A percentile compares a stretch with the other conserved stretches of the same genome.
These are phyloP conservation scores for Clinocottus analis DNA, from an alignment of 2,113 vertebrate genomes.

Conservation along the genomic window DNA sequence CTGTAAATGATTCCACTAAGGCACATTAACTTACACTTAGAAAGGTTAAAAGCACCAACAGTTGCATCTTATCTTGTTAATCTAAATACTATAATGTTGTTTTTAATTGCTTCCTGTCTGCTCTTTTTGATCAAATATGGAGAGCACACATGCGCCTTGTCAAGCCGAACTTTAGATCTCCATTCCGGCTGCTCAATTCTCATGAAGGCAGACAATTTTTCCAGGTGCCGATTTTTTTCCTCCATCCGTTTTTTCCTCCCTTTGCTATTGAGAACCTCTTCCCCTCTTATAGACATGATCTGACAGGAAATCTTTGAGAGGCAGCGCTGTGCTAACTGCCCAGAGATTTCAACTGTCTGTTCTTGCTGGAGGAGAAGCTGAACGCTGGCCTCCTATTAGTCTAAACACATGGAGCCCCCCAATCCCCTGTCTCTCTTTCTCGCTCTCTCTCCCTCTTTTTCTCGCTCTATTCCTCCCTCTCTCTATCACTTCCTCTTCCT, in stretches of 20 bases:
- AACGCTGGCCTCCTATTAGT: slow-evolving; percentile 97
- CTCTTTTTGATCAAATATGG: slow-evolving; percentile 31
- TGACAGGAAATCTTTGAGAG: slow-evolving; percentile 99
- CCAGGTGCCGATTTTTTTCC: slow-evolving; percentile 65
- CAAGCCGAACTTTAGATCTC: slow-evolving; percentile 86
- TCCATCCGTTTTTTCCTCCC: slow-evolving; percentile 45
- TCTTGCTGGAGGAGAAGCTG: slow-evolving; percentile 96
- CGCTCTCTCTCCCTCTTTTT: slow-evolving; percentile 26
- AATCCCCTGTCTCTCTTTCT: slow-evolving; percentile 80
- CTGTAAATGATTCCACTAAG: neutral
- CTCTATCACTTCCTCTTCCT: slow-evolving; percentile 44
- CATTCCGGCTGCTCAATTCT: slow-evolving; percentile 76
- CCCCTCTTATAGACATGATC: slow-evolving; percentile 94
- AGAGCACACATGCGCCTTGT: slow-evolving; percentile 23
- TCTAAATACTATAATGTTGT: slow-evolving; percentile 20
- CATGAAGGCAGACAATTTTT: slow-evolving; percentile 87
- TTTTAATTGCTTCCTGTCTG: slow-evolving; percentile 20
- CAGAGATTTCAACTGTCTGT: slow-evolving; percentile 99
- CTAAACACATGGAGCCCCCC: slow-evolving; percentile 93
- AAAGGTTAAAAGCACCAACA: slow-evolving; percentile 21
- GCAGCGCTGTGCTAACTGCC: slow-evolving; percentile 94
- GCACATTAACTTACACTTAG: slow-evolving; percentile 13
- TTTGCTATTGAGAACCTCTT: slow-evolving; percentile 94
- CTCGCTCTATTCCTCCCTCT: slow-evolving; percentile 14
- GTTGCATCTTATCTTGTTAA: neutral